Conservation (phyloP, 2,113 vertebrate species). For the Tachysurus fulvidraco region DNA sequence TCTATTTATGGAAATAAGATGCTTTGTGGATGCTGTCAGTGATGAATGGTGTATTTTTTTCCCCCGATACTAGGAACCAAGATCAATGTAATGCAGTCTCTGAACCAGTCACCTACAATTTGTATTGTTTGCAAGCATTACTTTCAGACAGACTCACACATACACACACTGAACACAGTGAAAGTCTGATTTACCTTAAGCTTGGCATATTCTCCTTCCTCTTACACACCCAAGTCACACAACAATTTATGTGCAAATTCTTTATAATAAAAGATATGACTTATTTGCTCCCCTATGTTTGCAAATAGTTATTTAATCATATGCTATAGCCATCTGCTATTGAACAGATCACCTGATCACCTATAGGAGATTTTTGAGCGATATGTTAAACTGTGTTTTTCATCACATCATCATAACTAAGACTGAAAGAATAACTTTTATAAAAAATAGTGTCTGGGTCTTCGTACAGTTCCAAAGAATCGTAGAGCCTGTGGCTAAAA, state of each 20-base stretch:
- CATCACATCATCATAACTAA: background rate
- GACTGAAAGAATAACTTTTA: background rate
- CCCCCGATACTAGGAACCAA: conserved; percentile 35
- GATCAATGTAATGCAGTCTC: conserved; percentile 58
- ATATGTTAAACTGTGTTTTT: background rate
- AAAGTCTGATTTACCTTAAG: background rate
- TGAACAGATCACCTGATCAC: background rate
- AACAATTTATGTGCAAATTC: background rate
- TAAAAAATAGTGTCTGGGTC: background rate
- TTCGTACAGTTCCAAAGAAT: background rate
- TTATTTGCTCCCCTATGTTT: background rate
- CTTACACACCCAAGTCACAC: background rate
- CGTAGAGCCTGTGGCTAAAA: background rate
- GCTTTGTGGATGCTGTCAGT: background rate
- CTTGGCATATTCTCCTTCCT: background rate
- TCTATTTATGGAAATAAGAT: conserved; percentile 15
- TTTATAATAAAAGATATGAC: background rate
- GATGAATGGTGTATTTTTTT: conserved; percentile 10
- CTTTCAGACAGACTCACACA: conserved; percentile 19
- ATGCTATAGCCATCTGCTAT: background rate
- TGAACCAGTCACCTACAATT: conserved; percentile 59
- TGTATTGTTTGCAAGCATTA: conserved; percentile 35
- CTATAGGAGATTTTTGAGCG: background rate
- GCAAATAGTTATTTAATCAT: background rate
- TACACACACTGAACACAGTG: background rate